Conservation (phyloP, 2,797 vertebrate species). For the Phyllotis vaccarum region DNA sequence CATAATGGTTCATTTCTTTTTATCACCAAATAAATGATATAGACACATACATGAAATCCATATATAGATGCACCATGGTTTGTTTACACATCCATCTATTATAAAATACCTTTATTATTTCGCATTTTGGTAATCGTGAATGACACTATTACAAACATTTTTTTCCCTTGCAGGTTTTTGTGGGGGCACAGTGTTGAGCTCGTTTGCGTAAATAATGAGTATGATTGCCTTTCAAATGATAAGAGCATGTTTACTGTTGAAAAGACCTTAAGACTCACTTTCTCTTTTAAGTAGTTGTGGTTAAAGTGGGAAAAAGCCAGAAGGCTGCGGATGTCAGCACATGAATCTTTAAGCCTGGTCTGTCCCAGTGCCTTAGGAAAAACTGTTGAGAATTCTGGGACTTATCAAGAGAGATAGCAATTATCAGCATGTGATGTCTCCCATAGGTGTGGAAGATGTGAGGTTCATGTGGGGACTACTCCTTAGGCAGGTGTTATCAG, state of each 20-base stretch:
- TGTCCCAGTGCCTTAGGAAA: not conserved
- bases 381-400: not conserved
- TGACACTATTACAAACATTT: no score
- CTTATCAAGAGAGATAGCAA: not conserved
- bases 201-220: not conserved
- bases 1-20: not conserved
- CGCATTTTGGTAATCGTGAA: not conserved
- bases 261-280: not conserved
- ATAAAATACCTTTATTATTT: not conserved
- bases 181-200: not conserved
- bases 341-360: not conserved
- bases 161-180: not conserved
- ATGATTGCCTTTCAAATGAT: not conserved
- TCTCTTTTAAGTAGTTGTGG: not conserved
- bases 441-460: not conserved
- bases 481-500: not conserved
- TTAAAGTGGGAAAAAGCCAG: not conserved
- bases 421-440: not conserved
- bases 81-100: not conserved
- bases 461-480: not conserved
- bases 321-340: not conserved
- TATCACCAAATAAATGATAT: not conserved
- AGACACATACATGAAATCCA: not conserved
- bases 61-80: not conserved
- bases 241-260: not conserved